These are phyloP conservation scores for Drosophila birchii DNA, from an alignment of 2,888 invertebrate species.

Conservation along the genomic window DNA sequence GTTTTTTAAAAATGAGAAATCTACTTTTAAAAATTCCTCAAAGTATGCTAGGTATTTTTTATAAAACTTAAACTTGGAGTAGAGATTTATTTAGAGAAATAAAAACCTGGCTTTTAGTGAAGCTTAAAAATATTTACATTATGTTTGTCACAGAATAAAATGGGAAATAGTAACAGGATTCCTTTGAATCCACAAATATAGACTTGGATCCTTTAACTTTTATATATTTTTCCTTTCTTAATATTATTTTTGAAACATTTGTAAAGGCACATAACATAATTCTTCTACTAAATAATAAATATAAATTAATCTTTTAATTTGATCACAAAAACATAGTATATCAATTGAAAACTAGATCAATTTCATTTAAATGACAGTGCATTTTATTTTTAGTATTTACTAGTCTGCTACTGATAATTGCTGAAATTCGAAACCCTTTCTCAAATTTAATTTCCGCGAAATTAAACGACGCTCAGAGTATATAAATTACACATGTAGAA, in stretches of 20 bases:
- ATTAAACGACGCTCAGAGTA: not conserved
- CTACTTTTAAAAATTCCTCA: not conserved
- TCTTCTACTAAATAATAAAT: too few relatives aligned
- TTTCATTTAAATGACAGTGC: conserved; percentile 9
- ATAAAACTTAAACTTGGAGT: not conserved
- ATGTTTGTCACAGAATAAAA: not conserved
- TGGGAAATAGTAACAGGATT: not conserved
- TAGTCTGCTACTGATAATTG: conserved; percentile 1
- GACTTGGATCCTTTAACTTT: not conserved
- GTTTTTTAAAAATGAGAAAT: not conserved
- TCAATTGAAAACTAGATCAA: conserved; percentile 9
- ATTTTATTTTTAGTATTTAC: not conserved
- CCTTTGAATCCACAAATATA: not conserved
- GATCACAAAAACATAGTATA: not conserved
- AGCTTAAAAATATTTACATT: not conserved
- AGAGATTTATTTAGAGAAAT: not conserved
- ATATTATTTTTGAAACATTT: not conserved
- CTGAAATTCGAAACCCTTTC: conserved; percentile 15
- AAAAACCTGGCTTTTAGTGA: not conserved
- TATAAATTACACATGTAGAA: not conserved
- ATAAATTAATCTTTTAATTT: too few relatives aligned
- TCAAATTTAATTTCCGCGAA: not conserved
- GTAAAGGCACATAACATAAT: not conserved
- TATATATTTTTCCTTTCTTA: not conserved
- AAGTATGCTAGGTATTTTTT: not conserved